phyloP scores from a whole-genome alignment of 2,113 vertebrate species.

The Hirundichthys speculiger region DNA sequence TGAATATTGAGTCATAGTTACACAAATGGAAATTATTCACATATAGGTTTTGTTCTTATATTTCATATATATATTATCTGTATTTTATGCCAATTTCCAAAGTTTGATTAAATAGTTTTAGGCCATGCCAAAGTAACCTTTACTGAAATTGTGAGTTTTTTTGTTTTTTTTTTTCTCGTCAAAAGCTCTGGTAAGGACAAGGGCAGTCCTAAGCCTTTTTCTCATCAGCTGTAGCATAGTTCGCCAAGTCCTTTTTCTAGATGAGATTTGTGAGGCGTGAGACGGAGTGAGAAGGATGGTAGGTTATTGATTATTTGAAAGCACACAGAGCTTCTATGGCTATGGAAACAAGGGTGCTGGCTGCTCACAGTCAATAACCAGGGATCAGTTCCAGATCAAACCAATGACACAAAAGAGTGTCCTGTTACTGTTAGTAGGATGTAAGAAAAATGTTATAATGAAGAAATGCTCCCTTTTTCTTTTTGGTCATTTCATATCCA shows the following conservation, averaged over 20 bases:
- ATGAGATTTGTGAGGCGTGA: conserved; percentile 55
- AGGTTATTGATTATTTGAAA: conserved; percentile 74
- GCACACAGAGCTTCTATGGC: conserved; percentile 61
- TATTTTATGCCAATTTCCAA: too few species aligned
- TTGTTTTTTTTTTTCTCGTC: too few species aligned
- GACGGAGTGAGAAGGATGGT: conserved; percentile 35
- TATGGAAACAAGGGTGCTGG: conserved; percentile 71
- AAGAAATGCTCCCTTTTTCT: too few species aligned
- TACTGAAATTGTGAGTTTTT: too few species aligned
- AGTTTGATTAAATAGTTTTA: too few species aligned
- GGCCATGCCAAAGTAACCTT: too few species aligned
- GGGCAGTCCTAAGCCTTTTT: conserved; percentile 1
- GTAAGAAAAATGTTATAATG: conserved; percentile 9
- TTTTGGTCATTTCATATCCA: too few species aligned
- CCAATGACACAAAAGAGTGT: conserved; percentile 10
- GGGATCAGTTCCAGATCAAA: conserved; percentile 39
- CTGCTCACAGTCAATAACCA: conserved; percentile 61
- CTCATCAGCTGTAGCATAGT: not conserved
- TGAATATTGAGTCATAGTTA: conserved; percentile 20
- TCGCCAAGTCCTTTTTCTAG: conserved; percentile 21
- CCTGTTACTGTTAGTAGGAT: not conserved
- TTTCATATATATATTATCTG: too few species aligned
- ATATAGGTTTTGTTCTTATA: too few species aligned
- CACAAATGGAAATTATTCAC: not conserved
- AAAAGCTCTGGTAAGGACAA: not conserved